A percentile compares a stretch with the other conserved stretches of the same genome.
phyloP scores from a whole-genome alignment of 2,113 vertebrate species.

The Prionailurus bengalensis region DNA sequence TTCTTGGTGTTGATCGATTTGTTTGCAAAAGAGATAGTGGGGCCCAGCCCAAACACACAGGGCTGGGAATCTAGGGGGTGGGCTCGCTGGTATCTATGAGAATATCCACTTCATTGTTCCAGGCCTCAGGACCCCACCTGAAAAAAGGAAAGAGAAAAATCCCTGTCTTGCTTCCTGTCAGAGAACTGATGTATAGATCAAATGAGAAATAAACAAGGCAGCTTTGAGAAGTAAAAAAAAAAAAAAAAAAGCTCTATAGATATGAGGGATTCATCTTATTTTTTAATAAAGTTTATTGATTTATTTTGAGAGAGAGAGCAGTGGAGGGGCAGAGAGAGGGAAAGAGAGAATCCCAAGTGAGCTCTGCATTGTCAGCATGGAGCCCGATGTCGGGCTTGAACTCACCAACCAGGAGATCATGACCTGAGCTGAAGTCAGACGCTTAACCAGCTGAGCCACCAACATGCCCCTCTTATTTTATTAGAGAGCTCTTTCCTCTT shows the following conservation, averaged over 20 bases:
- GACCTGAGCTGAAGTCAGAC: no score
- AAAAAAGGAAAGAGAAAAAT: background rate
- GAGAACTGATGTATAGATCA: background rate
- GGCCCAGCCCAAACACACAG: background rate
- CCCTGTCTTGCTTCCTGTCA: background rate
- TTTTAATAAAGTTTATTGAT: no score
- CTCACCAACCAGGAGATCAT: no score
- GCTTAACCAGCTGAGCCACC: no score
- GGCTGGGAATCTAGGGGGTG: background rate
- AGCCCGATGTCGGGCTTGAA: no score
- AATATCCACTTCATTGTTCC: background rate
- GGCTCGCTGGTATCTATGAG: background rate
- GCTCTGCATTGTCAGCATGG: no score
- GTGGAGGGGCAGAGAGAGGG: no score
- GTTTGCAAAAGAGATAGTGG: background rate
- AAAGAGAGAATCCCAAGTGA: no score
- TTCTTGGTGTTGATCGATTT: background rate
- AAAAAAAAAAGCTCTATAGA: background rate
- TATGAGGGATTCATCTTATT: background rate
- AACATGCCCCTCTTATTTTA: no score
- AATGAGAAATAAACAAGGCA: background rate
- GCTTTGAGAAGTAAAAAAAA: background rate
- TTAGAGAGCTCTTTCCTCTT: background rate
- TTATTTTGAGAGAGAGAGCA: no score
- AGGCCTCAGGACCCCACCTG: background rate